Percentiles rank a stretch among this genome's conserved stretches.
Conservation (phyloP, 2,113 vertebrate species). For the Hemiscyllium ocellatum region DNA sequence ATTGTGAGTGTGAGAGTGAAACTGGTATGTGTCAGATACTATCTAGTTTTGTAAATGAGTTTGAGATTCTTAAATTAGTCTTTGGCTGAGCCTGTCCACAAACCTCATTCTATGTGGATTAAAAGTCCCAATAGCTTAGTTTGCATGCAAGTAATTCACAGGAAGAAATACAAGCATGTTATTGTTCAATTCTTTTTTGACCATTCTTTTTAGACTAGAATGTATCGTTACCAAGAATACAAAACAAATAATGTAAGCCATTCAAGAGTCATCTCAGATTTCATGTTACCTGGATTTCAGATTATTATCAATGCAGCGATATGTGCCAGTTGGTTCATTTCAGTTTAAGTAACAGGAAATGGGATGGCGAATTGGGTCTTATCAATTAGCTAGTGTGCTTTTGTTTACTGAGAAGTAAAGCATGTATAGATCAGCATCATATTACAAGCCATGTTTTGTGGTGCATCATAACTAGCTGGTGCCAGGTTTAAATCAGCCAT, state of each 20-base stretch:
- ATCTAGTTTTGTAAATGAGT: background rate
- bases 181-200: conserved; percentile 14
- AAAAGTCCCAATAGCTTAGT: background rate
- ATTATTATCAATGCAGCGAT: background rate
- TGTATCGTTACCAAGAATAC: background rate
- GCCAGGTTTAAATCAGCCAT: background rate
- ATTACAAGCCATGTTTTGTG: background rate
- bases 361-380: background rate
- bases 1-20: background rate
- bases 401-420: background rate
- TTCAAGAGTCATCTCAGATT: background rate
- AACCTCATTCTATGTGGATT: background rate
- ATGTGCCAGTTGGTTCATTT: background rate
- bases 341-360: background rate
- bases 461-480: background rate
- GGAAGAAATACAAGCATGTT: background rate
- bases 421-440: background rate
- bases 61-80: background rate
- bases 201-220: too few relatives aligned
- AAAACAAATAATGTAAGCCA: background rate
- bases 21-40: background rate
- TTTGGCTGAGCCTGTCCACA: background rate
- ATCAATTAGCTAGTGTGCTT: background rate
- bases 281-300: background rate
- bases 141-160: background rate